Evolutionary conservation across 2,888 invertebrate species (phyloP).

Genomic region (Branchellion lobata): DNA sequence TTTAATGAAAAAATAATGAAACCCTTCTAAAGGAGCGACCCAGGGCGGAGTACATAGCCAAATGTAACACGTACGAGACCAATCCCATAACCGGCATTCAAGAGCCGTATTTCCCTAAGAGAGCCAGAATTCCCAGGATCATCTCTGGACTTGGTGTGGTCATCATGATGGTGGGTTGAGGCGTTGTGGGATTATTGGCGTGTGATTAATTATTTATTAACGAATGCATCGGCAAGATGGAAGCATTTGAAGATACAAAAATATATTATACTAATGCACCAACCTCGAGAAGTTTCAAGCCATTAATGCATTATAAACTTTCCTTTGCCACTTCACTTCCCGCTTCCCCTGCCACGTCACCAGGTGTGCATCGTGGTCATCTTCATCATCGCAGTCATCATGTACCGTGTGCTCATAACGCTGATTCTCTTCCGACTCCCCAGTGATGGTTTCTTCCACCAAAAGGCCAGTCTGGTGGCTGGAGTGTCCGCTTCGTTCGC

Average conservation of each 20-base stretch:
- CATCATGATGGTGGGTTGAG: conserved; percentile 64
- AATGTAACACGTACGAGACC: conserved; percentile 64
- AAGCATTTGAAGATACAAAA: too few species aligned
- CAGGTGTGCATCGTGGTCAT: conserved; percentile 67
- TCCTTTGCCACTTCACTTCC: background rate
- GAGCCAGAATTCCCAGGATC: conserved; percentile 64
- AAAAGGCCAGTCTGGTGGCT: conserved; percentile 65
- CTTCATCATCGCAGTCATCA: conserved; percentile 67
- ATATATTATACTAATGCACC: too few species aligned
- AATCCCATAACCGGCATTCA: conserved; percentile 67
- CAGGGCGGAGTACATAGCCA: conserved; percentile 66
- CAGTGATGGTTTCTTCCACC: conserved; percentile 53
- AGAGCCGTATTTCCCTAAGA: conserved; percentile 66
- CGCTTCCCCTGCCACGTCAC: conserved; percentile 31
- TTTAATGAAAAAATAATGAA: too few species aligned
- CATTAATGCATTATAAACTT: background rate
- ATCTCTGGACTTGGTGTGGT: conserved; percentile 66
- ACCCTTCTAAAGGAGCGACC: conserved; percentile 65
- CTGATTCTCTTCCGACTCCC: conserved; percentile 59
- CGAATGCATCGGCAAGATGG: too few species aligned
- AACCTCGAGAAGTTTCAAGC: too few species aligned
- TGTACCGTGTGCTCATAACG: conserved; percentile 66
- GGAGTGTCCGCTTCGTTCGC: conserved; percentile 66
- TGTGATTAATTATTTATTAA: too few species aligned
- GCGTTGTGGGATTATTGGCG: background rate